Base-by-base conservation (phyloP, 2,888 invertebrate genomes). In the Beris chalybata region DNA sequence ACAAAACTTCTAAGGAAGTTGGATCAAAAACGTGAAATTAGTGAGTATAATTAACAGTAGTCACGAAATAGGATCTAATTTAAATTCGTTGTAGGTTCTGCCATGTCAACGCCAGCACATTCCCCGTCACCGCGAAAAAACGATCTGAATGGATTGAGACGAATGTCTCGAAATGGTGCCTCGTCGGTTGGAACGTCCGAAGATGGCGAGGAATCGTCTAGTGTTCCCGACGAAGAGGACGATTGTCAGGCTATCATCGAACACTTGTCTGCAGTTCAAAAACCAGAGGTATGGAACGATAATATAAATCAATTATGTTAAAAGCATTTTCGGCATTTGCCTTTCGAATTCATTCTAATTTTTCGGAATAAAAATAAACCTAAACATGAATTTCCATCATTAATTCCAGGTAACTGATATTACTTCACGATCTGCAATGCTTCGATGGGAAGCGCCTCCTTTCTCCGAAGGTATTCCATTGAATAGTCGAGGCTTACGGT, bases 341-440 rank as follows among this genome's bases (percentile, higher is more conserved):
- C 22, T 22, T 22, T 22, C 22, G 22, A 22, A 22, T 22, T 22
- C 22, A 22, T 22, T 22, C 22, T 22, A 50, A 32, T 55, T 9
- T 5, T 64, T 52, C 32, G 48, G n/a, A 22, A 22, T 56, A 47
- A 66, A n/a, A 4, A 4, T 15, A 38, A 69, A 63, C 65, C 63
- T n/a, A 31, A 52, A n/a, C 22, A 22, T 22, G 3, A 22, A 22
- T 22, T 22, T 22, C 3, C 22, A 22, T 7, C 38, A 7, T 38
- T 43, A 71, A 69, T 76, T 82, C 9, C 77, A 92, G 92, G 90
- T 93, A 72, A 88, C 89, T 74, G 92, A 93, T 76, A 85, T 94
- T 74, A 91, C 88, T 74, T 87, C 93, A 68, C 87, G 92, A 72
- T 91, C 91, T 82, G 94, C 93, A 76, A 87, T 93, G 78, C 87